Percentiles rank a stretch among this genome's conserved stretches.
These are phyloP conservation scores for Limanda limanda DNA, from an alignment of 2,113 vertebrate genomes.

Conservation along the genomic window DNA sequence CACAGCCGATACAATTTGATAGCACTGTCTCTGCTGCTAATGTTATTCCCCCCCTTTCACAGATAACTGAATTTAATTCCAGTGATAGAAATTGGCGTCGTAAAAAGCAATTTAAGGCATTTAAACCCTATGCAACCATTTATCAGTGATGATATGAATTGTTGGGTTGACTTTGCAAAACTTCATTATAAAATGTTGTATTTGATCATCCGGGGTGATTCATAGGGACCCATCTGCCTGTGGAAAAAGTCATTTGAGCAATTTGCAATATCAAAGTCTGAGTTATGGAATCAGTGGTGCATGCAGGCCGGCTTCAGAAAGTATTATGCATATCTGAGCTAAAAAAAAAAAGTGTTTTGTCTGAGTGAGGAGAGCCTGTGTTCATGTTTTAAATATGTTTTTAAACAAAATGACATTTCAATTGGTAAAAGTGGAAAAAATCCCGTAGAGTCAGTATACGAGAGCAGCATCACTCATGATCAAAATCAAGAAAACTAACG, in stretches of 20 bases:
- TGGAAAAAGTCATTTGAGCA: constrained; percentile 23
- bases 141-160: constrained; percentile 50
- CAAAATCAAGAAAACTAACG: background rate
- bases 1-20: constrained; percentile 9
- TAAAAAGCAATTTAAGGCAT: constrained; percentile 36
- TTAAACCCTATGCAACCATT: constrained; percentile 42
- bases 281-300: background rate
- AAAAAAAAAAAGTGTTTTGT: background rate
- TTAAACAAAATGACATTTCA: too few species aligned
- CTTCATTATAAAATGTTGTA: constrained; percentile 38
- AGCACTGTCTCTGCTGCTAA: constrained; percentile 10
- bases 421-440: background rate
- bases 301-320: background rate
- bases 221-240: constrained; percentile 13
- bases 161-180: constrained; percentile 38
- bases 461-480: background rate
- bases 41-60: constrained; percentile 31
- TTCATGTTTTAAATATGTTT: background rate
- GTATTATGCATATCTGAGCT: background rate
- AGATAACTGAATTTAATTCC: constrained; percentile 59
- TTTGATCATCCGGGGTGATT: constrained; percentile 44
- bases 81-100: constrained; percentile 39
- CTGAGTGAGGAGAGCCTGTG: background rate
- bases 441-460: background rate
- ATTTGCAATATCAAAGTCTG: constrained; percentile 13